Base-by-base conservation (phyloP, 2,113 vertebrate genomes). In the Pelobates fuscus region DNA sequence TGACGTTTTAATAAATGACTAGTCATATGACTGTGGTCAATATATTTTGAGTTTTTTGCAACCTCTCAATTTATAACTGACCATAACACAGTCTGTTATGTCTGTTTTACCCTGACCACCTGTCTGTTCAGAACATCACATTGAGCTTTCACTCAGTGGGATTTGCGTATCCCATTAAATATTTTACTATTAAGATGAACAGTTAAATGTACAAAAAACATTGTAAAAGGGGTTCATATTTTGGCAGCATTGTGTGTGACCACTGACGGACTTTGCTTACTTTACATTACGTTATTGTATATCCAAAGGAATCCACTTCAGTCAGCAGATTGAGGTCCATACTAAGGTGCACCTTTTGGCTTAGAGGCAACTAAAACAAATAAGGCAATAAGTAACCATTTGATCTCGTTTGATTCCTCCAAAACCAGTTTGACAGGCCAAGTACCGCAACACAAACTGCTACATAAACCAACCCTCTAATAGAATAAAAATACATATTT, bases 271-370 rank as follows among this genome's bases (percentile, higher is more conserved):
- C 46, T 15, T 2, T 65, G 8, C 21, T 25, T 25, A 18, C 29
- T 18, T 52, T 23, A 55, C 23, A 67, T 75, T 11, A 54, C 44
- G 30, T 49, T 52, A 64, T 2, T 4, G 30, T 17, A 3, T 14
- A 46, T 7, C 49, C 3, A 20, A 25, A 73, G 20, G 8, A 64
- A n/a, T 21, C 30, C 54, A 23, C 5, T 2, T 17, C 18, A 60
- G 49, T 74, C 61, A 57, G 71, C 66, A 68, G 8, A 24, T 57
- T 55, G 11, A 25, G 32, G 27, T 8, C 44, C 20, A 25, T 66
- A 74, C 64, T 30, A 55, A 74, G 52, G 17, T 20, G 61, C 71
- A 74, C 61, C 62, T 75, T 75, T 44, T 59, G 63, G 62, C 62
- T 59, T 44, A 10, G 11, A 55, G 49, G 49, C 49, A 66, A 67